Evolutionary conservation across 1,140 invertebrate species (phyloP).

Genomic region (honey bee (Apis mellifera)): DNA sequence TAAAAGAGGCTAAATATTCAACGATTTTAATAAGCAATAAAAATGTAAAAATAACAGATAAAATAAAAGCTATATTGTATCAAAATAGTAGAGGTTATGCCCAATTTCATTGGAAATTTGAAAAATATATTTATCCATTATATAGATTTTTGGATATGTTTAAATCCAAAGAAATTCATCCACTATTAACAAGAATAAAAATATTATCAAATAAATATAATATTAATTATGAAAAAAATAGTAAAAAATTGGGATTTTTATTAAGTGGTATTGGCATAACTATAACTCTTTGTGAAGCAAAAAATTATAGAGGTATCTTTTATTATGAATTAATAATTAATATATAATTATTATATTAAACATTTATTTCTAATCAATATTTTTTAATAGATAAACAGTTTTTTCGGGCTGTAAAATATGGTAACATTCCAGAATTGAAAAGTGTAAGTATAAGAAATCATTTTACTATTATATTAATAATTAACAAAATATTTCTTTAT

Average conservation of each 20-base stretch:
- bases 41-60: not conserved
- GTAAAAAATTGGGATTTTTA: slow-evolving; percentile 52
- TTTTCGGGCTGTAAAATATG: slow-evolving; percentile 85
- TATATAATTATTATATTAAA: not conserved
- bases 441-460: slow-evolving; percentile 76
- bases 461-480: not conserved
- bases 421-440: slow-evolving; percentile 84
- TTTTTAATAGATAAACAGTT: slow-evolving; percentile 83
- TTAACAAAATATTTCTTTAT: slow-evolving; percentile 12
- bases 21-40: slow-evolving; percentile 29
- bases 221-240: not conserved
- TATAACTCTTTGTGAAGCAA: slow-evolving; percentile 60
- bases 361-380: not conserved
- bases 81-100: slow-evolving; percentile 62
- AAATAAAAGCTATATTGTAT: not conserved
- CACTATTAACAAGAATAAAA: slow-evolving; percentile 3
- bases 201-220: slow-evolving; percentile 15
- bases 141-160: slow-evolving; percentile 48
- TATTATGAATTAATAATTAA: not conserved
- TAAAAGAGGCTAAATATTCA: slow-evolving; percentile 18
- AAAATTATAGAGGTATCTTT: slow-evolving; percentile 63
- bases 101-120: not conserved
- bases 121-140: slow-evolving; percentile 39
- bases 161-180: not conserved
- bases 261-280: slow-evolving; percentile 63